phyloP scores from a whole-genome alignment of 2,797 vertebrate species.

The Chromis chromis region DNA sequence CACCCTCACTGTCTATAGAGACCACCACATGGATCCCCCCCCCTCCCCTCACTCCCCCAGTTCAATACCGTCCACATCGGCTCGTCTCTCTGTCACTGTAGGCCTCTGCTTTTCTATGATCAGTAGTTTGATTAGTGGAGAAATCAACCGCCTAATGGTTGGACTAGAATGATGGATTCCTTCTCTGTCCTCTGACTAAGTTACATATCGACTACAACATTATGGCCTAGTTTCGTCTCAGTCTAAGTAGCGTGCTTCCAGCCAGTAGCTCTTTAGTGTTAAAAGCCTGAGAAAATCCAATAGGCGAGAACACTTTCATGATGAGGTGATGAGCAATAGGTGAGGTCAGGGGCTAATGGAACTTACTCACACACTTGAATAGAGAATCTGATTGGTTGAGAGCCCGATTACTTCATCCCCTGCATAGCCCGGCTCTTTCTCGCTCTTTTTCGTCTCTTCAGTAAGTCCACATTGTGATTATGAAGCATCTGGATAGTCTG shows the following conservation, averaged over 20 bases:
- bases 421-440: slow-evolving; percentile 5
- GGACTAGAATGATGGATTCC: slow-evolving; percentile 65
- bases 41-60: background rate
- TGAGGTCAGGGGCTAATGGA: slow-evolving; percentile 75
- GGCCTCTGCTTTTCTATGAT: slow-evolving; percentile 49
- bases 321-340: slow-evolving; percentile 73
- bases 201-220: slow-evolving; percentile 74
- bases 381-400: slow-evolving; percentile 60
- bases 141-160: slow-evolving; percentile 68
- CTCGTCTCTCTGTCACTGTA: slow-evolving; percentile 30
- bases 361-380: slow-evolving; percentile 37
- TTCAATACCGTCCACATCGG: slow-evolving; percentile 29
- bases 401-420: slow-evolving; percentile 41
- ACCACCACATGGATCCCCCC: background rate
- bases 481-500: slow-evolving; percentile 17
- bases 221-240: slow-evolving; percentile 72
- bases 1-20: slow-evolving; percentile 48
- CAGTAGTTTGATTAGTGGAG: slow-evolving; percentile 67
- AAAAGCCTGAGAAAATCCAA: slow-evolving; percentile 72
- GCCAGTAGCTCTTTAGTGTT: slow-evolving; percentile 58
- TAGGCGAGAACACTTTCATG: slow-evolving; percentile 60
- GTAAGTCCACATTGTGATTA: slow-evolving; percentile 24
- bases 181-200: slow-evolving; percentile 41
- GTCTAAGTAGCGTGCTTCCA: slow-evolving; percentile 62
- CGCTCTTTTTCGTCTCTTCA: slow-evolving; percentile 20